Conservation (phyloP, 2,113 vertebrate species). For the Bettongia penicillata region DNA sequence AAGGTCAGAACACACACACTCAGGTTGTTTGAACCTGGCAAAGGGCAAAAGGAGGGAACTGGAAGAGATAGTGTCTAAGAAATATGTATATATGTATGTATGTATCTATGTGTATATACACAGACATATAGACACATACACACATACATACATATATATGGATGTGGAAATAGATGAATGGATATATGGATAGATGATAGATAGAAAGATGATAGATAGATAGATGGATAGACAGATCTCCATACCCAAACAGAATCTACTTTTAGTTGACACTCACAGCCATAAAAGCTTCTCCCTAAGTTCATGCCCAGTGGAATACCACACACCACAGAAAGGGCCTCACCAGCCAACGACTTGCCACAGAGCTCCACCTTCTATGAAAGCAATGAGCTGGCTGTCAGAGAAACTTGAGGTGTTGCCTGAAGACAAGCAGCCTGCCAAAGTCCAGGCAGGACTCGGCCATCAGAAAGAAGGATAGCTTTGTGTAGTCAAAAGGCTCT, state of each 20-base stretch:
- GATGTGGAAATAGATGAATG: too few species aligned
- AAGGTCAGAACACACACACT: not conserved
- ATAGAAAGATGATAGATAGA: too few species aligned
- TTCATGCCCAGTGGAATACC: not conserved
- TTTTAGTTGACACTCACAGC: not conserved
- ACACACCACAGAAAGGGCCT: not conserved
- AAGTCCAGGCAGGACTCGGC: not conserved
- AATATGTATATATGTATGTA: not conserved
- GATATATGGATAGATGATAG: too few species aligned
- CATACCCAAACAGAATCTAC: not conserved
- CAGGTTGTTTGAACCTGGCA: not conserved
- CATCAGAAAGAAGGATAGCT: not conserved
- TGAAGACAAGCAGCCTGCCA: rapidly evolving
- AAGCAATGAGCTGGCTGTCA: not conserved
- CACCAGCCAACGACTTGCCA: rapidly evolving
- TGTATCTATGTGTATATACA: too few species aligned
- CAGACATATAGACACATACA: too few species aligned
- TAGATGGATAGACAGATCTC: not conserved
- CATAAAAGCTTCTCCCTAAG: not conserved
- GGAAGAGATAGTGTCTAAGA: not conserved
- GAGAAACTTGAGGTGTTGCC: not conserved
- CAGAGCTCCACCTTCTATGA: not conserved
- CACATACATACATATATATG: too few species aligned
- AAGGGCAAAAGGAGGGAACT: not conserved
- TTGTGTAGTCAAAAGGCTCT: not conserved